Evolutionary conservation across 2,888 invertebrate genomes (phyloP).

Genomic region (Spialia ferax): DNA sequence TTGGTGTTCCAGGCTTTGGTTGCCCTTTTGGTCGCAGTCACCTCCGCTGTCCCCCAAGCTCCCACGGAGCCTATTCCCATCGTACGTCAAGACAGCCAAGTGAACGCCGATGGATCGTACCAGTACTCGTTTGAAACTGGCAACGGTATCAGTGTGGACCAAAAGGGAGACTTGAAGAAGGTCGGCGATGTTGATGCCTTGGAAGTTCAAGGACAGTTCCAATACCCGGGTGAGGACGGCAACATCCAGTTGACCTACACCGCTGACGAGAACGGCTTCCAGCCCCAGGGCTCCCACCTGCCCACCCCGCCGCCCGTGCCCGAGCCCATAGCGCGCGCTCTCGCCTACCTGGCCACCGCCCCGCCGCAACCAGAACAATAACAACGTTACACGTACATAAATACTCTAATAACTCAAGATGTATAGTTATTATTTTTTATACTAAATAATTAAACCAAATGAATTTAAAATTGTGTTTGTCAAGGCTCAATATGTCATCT

Average conservation of each 20-base stretch:
- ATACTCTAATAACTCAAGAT: neutral
- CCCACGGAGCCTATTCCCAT: conserved; percentile 81
- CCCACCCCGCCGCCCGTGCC: conserved; percentile 91
- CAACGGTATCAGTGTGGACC: conserved; percentile 88
- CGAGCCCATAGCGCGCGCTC: conserved; percentile 88
- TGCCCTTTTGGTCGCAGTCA: conserved; percentile 67
- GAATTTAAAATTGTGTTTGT: neutral
- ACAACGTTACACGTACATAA: conserved; percentile 16
- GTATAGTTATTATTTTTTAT: too few species aligned
- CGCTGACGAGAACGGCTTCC: conserved; percentile 91
- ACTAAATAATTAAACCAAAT: conserved; percentile 1
- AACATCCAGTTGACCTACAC: conserved; percentile 88
- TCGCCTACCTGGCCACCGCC: conserved; percentile 89
- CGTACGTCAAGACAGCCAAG: conserved; percentile 85
- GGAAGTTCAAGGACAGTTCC: conserved; percentile 89
- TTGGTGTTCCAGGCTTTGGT: conserved; percentile 68
- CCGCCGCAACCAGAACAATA: conserved; percentile 71
- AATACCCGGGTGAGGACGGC: conserved; percentile 89
- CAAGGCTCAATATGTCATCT: conserved; percentile 17
- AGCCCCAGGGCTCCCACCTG: conserved; percentile 88
- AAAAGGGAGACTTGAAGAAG: conserved; percentile 87
- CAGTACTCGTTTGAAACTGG: conserved; percentile 88
- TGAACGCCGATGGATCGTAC: conserved; percentile 88
- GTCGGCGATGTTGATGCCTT: conserved; percentile 83
- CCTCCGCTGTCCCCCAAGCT: conserved; percentile 72